Percentiles rank a stretch among this genome's conserved stretches.
These are phyloP conservation scores for Athalia rosae DNA, from an alignment of 2,888 invertebrate genomes.

Conservation along the genomic window DNA sequence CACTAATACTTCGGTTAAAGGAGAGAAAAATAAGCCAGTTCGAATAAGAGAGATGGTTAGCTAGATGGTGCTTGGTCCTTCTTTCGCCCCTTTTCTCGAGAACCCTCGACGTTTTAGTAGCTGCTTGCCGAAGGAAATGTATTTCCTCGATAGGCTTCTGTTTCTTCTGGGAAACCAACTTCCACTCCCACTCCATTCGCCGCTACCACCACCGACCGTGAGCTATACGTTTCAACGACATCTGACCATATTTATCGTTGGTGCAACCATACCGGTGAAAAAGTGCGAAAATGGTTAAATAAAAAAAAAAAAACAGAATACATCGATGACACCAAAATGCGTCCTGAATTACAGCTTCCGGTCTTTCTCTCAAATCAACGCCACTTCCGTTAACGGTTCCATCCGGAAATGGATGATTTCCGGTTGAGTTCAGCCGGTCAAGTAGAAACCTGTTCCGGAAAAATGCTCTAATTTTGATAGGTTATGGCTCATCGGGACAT, in stretches of 20 bases:
- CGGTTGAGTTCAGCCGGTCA: neutral
- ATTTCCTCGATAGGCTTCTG: constrained; percentile 34
- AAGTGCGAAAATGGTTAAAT: constrained; percentile 11
- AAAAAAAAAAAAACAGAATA: constrained; percentile 21
- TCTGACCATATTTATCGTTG: neutral
- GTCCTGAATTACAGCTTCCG: neutral
- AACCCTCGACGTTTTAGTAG: constrained; percentile 24
- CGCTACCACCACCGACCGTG: too few relatives aligned
- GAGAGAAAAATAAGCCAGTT: constrained; percentile 22
- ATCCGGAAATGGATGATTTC: neutral
- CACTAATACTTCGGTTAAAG: too few relatives aligned
- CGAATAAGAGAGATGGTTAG: neutral
- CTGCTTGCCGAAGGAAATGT: constrained; percentile 37
- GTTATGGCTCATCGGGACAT: neutral
- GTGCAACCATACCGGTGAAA: neutral
- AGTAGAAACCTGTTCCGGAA: too few relatives aligned
- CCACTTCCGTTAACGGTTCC: neutral
- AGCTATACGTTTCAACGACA: too few relatives aligned
- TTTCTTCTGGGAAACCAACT: neutral
- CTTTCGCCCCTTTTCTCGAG: neutral
- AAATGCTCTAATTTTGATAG: too few relatives aligned
- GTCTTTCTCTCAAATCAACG: neutral
- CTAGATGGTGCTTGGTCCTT: neutral
- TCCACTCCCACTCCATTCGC: neutral
- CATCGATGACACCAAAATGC: constrained; percentile 5